phyloP scores from a whole-genome alignment of 2,113 vertebrate species.

The Dasyornis broadbenti region DNA sequence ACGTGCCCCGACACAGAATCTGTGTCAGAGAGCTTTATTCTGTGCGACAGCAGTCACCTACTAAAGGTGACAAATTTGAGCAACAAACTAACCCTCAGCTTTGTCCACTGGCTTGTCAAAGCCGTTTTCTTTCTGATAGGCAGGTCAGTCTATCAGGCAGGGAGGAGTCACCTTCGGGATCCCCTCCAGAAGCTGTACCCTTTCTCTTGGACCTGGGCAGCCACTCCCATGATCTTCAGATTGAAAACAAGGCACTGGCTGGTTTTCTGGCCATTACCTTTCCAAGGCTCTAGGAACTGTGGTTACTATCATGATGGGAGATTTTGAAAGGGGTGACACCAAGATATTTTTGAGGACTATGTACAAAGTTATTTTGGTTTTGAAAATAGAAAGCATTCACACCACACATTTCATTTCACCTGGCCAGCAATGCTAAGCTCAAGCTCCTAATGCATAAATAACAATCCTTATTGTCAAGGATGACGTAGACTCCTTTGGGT shows the following conservation, averaged over 20 bases:
- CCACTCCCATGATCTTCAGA: neutral
- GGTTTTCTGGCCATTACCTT: neutral
- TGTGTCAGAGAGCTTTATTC: neutral
- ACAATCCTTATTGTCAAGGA: conserved; percentile 22
- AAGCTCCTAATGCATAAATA: conserved; percentile 58
- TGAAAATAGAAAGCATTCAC: conserved; percentile 1
- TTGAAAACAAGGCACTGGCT: neutral
- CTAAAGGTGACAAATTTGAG: neutral
- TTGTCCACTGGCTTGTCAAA: conserved; percentile 5
- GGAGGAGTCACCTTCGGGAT: neutral
- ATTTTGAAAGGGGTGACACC: neutral
- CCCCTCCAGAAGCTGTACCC: neutral
- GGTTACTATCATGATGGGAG: neutral
- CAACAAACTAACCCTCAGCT: neutral
- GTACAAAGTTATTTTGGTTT: conserved; percentile 10
- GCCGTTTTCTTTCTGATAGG: neutral
- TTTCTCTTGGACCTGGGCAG: neutral
- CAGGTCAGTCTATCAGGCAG: neutral
- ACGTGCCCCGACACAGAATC: neutral
- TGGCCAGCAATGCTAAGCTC: conserved; percentile 31
- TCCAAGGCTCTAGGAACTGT: neutral
- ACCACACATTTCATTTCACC: conserved; percentile 30
- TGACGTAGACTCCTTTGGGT: conserved; percentile 3
- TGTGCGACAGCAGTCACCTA: neutral
- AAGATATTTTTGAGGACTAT: neutral